Percentiles rank a stretch among this genome's conserved stretches.
Conservation (phyloP, 2,797 vertebrate genomes). For the Rhabdomys pumilio region DNA sequence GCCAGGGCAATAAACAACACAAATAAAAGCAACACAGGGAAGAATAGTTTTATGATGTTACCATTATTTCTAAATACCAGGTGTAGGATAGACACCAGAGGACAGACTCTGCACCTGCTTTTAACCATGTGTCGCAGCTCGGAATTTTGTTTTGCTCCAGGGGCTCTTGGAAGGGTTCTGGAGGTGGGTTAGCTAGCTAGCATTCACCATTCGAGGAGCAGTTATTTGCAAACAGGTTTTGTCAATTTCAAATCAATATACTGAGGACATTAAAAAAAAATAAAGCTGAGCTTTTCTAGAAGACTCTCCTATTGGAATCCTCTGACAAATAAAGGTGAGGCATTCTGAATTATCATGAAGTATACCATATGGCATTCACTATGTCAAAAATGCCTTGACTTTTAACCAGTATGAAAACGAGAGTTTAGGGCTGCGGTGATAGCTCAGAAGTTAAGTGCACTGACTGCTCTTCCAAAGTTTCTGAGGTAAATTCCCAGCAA, state of each 20-base stretch:
- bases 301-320: constrained; percentile 64
- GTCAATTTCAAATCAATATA: constrained; percentile 68
- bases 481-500: no score
- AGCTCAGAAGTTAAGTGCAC: no score
- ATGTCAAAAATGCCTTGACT: constrained; percentile 46
- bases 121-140: background rate
- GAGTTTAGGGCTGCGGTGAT: no score
- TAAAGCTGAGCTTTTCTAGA: constrained; percentile 57
- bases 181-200: background rate
- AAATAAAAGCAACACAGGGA: background rate
- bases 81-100: background rate
- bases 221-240: constrained; percentile 62
- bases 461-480: no score
- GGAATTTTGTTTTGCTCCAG: constrained; percentile 66
- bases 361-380: constrained; percentile 1
- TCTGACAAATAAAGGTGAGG: constrained; percentile 66
- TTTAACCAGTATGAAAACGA: constrained; percentile 49
- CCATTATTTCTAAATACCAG: constrained; percentile 45
- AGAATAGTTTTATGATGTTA: background rate
- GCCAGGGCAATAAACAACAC: background rate
- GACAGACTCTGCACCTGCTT: background rate
- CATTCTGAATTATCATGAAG: constrained; percentile 65
- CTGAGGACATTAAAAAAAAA: constrained; percentile 46
- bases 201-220: constrained; percentile 25
- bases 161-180: background rate